These are phyloP conservation scores for Phalacrocorax pelagicus DNA, from an alignment of 2,113 vertebrate genomes.

Conservation along the genomic window DNA sequence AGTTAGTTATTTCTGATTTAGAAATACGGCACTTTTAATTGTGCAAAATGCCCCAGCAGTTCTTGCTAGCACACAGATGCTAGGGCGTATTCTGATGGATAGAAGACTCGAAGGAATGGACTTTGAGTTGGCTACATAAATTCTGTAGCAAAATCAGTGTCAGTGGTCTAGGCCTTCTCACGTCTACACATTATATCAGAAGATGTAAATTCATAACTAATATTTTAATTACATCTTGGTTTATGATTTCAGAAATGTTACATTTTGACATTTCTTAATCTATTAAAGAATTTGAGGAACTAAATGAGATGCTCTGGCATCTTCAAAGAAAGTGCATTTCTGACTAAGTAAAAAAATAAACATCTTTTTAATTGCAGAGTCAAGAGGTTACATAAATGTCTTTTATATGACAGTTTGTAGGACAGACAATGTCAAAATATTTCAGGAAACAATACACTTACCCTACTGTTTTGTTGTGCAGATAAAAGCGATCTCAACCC, in stretches of 20 bases:
- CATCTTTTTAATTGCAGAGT: conserved; percentile 23
- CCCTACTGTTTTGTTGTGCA: conserved; percentile 61
- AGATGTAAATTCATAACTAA: background rate
- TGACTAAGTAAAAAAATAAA: conserved; percentile 12
- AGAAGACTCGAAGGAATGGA: background rate
- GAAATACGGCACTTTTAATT: background rate
- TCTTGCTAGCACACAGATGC: conserved; percentile 1
- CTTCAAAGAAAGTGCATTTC: conserved; percentile 31
- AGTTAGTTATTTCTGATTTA: background rate
- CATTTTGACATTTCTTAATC: background rate
- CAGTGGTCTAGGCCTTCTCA: conserved; percentile 17
- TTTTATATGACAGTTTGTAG: conserved; percentile 19
- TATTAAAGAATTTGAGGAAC: conserved; percentile 3
- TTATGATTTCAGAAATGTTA: background rate
- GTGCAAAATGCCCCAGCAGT: background rate
- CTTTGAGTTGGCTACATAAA: background rate
- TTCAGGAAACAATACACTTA: conserved; percentile 74
- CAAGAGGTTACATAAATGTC: conserved; percentile 19
- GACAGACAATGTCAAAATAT: conserved; percentile 63
- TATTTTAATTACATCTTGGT: background rate
- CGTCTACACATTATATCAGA: background rate
- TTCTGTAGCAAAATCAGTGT: background rate
- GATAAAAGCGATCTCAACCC: conserved; percentile 45
- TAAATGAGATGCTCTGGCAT: background rate
- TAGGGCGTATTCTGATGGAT: background rate